A percentile compares a stretch with the other conserved stretches of the same genome.
phyloP scores from a whole-genome alignment of 2,797 vertebrate genomes.

The Notolepis coatsorum region DNA sequence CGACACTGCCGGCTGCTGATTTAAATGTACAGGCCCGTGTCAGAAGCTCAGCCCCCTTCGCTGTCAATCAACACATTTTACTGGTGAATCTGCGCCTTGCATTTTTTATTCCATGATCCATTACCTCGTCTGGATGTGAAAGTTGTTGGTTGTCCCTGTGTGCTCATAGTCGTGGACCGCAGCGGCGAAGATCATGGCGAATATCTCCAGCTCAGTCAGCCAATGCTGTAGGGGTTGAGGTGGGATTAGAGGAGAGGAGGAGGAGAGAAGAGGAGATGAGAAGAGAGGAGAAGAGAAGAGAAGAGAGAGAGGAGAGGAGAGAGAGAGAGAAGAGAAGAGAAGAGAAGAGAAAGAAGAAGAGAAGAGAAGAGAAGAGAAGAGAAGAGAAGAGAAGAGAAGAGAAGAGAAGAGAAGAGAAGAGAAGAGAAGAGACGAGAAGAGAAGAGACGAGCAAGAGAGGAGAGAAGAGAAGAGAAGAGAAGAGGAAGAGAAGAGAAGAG shows the following conservation, averaged over 20 bases:
- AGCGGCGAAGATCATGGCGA: constrained; percentile 92
- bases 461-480: background rate
- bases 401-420: background rate
- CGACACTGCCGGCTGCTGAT: constrained; percentile 44
- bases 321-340: too few species aligned
- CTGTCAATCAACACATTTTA: constrained; percentile 67
- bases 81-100: constrained; percentile 51
- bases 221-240: constrained; percentile 85
- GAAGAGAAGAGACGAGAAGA: too few species aligned
- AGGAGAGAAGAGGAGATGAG: background rate
- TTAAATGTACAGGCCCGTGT: constrained; percentile 36
- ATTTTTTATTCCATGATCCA: constrained; percentile 69
- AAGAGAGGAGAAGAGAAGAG: background rate
- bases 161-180: constrained; percentile 98
- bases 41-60: constrained; percentile 17
- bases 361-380: background rate
- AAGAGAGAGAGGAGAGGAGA: background rate
- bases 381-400: background rate
- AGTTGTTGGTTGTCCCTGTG: constrained; percentile 98
- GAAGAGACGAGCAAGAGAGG: too few species aligned
- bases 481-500: background rate
- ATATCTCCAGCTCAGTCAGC: constrained; percentile 98
- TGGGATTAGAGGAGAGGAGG: background rate
- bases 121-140: constrained; percentile 97
- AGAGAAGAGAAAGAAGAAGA: background rate